Percentiles rank a stretch among this genome's conserved stretches.
These are phyloP conservation scores for Stenurella melanura DNA, from an alignment of 2,888 invertebrate genomes.

Conservation along the genomic window DNA sequence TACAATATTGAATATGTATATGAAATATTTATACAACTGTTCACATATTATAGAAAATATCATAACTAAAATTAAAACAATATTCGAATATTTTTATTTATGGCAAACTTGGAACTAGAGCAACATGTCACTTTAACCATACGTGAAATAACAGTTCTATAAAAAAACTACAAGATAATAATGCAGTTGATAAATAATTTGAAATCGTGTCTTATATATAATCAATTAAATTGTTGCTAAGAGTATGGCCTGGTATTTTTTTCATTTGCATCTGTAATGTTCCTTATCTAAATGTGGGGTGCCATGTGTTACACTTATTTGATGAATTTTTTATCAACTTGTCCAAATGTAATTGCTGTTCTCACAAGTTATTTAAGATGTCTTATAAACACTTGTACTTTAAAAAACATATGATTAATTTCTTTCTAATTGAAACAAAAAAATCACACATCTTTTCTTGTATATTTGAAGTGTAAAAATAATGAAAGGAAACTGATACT, in stretches of 20 bases:
- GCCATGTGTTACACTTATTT: conserved; percentile 25
- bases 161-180: neutral
- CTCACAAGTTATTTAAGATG: conserved; percentile 19
- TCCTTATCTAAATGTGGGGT: conserved; percentile 17
- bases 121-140: no score
- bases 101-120: no score
- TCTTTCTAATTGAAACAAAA: conserved; percentile 28
- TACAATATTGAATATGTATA: no score
- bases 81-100: no score
- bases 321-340: conserved; percentile 26
- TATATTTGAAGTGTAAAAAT: no score
- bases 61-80: no score
- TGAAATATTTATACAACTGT: no score
- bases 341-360: conserved; percentile 26
- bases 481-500: no score
- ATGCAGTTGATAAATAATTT: neutral
- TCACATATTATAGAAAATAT: no score
- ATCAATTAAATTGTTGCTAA: neutral
- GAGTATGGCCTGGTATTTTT: neutral
- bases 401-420: conserved; percentile 28
- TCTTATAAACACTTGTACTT: conserved; percentile 20
- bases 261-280: neutral
- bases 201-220: neutral
- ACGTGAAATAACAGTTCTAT: neutral
- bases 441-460: neutral